A percentile compares a stretch with the other conserved stretches of the same genome.
Evolutionary conservation across 2,797 vertebrate species (phyloP).

Genomic region (Tauraco hartlaubi): DNA sequence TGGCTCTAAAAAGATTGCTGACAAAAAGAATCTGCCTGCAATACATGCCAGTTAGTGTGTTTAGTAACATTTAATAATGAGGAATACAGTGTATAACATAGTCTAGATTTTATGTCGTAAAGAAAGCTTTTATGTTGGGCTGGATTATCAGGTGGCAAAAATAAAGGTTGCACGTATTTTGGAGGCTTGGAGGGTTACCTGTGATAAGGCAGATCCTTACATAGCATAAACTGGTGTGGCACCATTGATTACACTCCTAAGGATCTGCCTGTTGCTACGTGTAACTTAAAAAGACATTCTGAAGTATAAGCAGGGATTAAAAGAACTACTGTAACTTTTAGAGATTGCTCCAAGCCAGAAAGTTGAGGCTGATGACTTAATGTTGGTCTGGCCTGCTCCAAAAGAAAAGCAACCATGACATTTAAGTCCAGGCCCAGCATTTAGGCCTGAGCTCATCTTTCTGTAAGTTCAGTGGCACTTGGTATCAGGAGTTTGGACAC

Average conservation of each 20-base stretch:
- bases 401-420: background rate
- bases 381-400: background rate
- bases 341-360: background rate
- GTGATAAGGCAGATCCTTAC: background rate
- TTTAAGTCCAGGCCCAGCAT: background rate
- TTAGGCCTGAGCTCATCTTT: background rate
- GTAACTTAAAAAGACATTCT: background rate
- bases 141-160: background rate
- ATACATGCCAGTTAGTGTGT: background rate
- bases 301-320: background rate
- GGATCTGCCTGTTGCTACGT: background rate
- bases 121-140: background rate
- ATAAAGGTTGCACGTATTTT: background rate
- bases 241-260: background rate
- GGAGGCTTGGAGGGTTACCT: background rate
- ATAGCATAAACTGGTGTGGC: background rate
- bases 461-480: background rate
- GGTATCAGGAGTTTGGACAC: background rate
- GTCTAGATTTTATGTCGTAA: background rate
- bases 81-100: background rate
- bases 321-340: background rate
- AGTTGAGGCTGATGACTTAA: background rate
- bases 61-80: background rate
- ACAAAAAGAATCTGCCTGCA: conserved; percentile 65
- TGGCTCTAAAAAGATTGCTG: background rate